Base-by-base conservation (phyloP, 2,888 invertebrate genomes). In the Amblyjoppa proteus region DNA sequence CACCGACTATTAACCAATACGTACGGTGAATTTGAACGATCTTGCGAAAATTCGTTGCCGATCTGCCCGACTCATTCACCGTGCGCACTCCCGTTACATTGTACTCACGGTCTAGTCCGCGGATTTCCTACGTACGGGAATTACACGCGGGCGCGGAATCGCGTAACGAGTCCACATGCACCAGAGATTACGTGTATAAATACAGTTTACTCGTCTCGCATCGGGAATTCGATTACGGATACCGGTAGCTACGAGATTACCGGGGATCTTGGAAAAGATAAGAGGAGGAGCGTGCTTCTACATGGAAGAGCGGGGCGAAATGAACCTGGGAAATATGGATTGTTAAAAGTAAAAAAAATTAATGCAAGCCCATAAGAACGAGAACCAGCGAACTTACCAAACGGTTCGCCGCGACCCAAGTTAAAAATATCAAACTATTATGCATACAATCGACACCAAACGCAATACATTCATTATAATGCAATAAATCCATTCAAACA, bases 161-260 rank as follows among this genome's bases (percentile, higher is more conserved):
- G 76, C 76, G 76, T 76, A 76, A 76, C 51, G 64, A 51, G 76
- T 66, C 28, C 76, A 45, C 75, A 76, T 66, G 66, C 34, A 20
- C 45, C 34, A 64, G 7, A 66, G 53, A 66, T 76, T 76, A 76
- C 76, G 66, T 71, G 28, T 64, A 64, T 2, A 64, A 16, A 34
- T 71, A 16, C 49, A 58, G 51, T 68, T 68, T 68, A 38, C 38
- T 76, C 76, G 76, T 76, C 25, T 76, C 76, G 76, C 76, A 51
- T 76, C 76, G 66, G 31, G 16, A 28, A 68, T 76, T 66, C 66
- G 38, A 51, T 76, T 76, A 66, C 76, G 76, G 76, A 66, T 66
- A 66, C 45, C 11, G 61, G 7, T 1, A 13, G 20, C 51, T 4
- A 16, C n/a, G 7, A 68, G 49, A 34, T 20, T 34, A 11, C 34